Conservation (phyloP, 2,797 vertebrate genomes). For the Mormyrus hasselquistii region DNA sequence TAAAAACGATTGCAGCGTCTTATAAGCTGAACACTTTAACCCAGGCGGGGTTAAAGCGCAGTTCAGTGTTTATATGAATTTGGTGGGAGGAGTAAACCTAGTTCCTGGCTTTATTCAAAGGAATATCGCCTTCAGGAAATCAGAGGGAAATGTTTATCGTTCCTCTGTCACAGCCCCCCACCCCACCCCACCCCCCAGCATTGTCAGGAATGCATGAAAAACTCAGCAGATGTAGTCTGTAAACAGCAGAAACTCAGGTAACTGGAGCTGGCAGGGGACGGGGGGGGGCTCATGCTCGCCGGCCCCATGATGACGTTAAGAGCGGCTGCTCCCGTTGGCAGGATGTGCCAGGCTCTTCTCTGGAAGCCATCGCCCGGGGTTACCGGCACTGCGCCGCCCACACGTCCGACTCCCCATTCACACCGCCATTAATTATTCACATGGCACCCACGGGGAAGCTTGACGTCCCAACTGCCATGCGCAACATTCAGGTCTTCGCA, state of each 20-base stretch:
- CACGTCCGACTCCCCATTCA: slow-evolving; percentile 14
- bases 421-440: slow-evolving; percentile 53
- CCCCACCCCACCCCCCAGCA: neutral
- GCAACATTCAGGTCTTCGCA: slow-evolving; percentile 44
- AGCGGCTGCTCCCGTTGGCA: neutral
- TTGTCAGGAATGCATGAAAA: neutral
- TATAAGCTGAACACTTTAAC: neutral
- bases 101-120: neutral
- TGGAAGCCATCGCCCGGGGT: slow-evolving; percentile 25
- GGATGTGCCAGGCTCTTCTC: slow-evolving; percentile 20
- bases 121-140: neutral
- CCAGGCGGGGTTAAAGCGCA: neutral
- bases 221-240: neutral
- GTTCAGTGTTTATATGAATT: neutral
- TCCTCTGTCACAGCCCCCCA: neutral
- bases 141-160: neutral
- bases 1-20: neutral
- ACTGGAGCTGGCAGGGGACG: neutral
- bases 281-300: neutral
- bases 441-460: slow-evolving; percentile 46
- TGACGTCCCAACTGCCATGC: slow-evolving; percentile 59
- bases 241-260: neutral
- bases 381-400: slow-evolving; percentile 25
- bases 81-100: neutral
- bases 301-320: neutral